phyloP scores from a whole-genome alignment of 2,113 vertebrate species.

The Varanus komodoensis region DNA sequence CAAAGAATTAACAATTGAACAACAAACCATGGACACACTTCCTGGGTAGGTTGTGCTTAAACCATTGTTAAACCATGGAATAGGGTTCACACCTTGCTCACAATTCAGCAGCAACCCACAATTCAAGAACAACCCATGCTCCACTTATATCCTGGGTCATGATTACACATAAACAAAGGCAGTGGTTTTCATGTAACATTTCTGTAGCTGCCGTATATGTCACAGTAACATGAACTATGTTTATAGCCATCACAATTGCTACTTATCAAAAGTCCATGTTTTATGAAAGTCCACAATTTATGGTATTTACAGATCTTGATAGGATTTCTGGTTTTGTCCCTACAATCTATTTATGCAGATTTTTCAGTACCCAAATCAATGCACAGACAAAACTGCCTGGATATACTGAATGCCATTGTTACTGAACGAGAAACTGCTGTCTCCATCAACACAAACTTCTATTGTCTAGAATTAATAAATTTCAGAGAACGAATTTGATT shows the following conservation, averaged over 20 bases:
- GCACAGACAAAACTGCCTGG: neutral
- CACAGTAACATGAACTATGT: neutral
- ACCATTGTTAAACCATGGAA: too few relatives aligned
- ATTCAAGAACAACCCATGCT: too few relatives aligned
- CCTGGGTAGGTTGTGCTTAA: too few relatives aligned
- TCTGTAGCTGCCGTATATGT: neutral
- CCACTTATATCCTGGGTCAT: too few relatives aligned
- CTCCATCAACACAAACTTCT: neutral
- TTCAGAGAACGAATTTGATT: neutral
- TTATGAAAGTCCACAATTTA: too few relatives aligned
- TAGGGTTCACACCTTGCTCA: too few relatives aligned
- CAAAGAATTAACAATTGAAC: too few relatives aligned
- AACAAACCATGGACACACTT: too few relatives aligned
- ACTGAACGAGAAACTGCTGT: neutral
- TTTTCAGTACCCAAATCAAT: accelerated
- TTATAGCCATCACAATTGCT: neutral
- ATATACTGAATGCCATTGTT: neutral
- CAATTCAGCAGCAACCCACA: too few relatives aligned
- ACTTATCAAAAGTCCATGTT: neutral
- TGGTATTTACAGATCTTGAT: neutral
- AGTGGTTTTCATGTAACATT: neutral
- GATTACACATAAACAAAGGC: too few relatives aligned
- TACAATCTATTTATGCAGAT: neutral
- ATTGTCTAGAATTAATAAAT: neutral
- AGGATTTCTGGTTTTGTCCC: neutral